Evolutionary conservation across 2,888 invertebrate species (phyloP), one percentile per base, ranked within the genome.

Genomic region (Drosophila putrida): DNA sequence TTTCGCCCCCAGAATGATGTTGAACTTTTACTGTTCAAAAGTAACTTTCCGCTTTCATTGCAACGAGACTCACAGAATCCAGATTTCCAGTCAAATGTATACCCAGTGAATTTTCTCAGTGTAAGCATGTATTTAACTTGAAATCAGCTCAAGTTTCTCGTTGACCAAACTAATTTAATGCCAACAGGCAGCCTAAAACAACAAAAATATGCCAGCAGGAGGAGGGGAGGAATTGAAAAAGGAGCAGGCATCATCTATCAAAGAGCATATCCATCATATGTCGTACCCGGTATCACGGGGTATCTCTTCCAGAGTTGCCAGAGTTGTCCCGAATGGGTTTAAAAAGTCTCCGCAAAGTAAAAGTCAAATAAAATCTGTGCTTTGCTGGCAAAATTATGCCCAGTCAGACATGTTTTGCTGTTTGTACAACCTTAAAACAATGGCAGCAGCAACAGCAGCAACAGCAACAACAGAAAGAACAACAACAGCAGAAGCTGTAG

Each of bases 291-390:
- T n/a, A 39, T 9, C 39, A 39, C 54, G 43, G 71, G 44, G 71
- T 70, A 61, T 61, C 36, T 28, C 41, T 51, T 28, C 41, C 46
- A 8, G 28, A 44, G 41, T 15, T 28, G 20, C 6, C 4, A 11
- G 15, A 49, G 6, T 35, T 49, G 31, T 47, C 33, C 31, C 49
- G 38, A 55, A 64, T 60, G 66, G 73, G 43, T 41, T 60, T 73
- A 15, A 57, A 70, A 75, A 49, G 69, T 62, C 47, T 61, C 47
- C 54, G 57, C 65, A 62, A 76, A 63, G 69, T 59, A 78, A 78
- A 78, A 78, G 75, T 75, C 64, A 78, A 76, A 76, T 79, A 63
- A 75, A 76, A 76, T 70, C 70, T 75, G 59, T 69, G 54, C 76
- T 25, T 46, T 28, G 65, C 38, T 74, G 49, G 15, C 53, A 8